A percentile compares a stretch with the other conserved stretches of the same genome.
These are phyloP conservation scores for Antedon mediterranea DNA, from an alignment of 53 echinoderm and acorn worm species.

Conservation along the genomic window DNA sequence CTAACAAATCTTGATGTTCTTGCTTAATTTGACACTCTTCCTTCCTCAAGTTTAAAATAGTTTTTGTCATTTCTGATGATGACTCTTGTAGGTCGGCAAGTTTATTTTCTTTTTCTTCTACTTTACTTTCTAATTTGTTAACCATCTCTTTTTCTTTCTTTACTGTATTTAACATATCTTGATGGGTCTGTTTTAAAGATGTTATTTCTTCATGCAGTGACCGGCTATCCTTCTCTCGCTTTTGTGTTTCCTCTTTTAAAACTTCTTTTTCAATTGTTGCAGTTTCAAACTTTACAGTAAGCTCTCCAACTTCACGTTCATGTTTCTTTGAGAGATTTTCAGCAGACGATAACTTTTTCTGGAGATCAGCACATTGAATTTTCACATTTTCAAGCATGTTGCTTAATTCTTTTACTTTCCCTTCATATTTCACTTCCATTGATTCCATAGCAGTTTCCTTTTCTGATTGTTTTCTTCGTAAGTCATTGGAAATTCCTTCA, in stretches of 20 bases:
- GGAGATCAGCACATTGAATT: slow-evolving; percentile 42
- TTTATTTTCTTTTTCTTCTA: slow-evolving; percentile 42
- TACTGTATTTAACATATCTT: background rate
- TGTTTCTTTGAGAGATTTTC: slow-evolving; percentile 38
- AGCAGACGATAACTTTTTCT: slow-evolving; percentile 40
- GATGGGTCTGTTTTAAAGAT: background rate
- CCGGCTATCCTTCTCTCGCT: slow-evolving; percentile 5
- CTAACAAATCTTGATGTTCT: background rate
- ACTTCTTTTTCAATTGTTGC: slow-evolving; percentile 5
- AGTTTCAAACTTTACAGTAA: slow-evolving; percentile 5
- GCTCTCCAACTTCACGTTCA: slow-evolving; percentile 42
- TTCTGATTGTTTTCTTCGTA: slow-evolving; percentile 53
- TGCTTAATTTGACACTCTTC: slow-evolving; percentile 18
- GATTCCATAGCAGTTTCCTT: slow-evolving; percentile 49
- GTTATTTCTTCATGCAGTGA: background rate
- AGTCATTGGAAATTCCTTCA: slow-evolving; percentile 44
- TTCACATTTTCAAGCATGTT: slow-evolving; percentile 65
- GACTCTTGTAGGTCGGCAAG: slow-evolving; percentile 4
- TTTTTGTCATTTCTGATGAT: slow-evolving; percentile 8
- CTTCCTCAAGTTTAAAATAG: slow-evolving; percentile 4
- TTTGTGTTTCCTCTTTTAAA: slow-evolving; percentile 6
- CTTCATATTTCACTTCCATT: slow-evolving; percentile 37
- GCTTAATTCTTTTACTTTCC: slow-evolving; percentile 44
- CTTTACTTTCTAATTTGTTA: slow-evolving; percentile 9
- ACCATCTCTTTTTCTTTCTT: slow-evolving; percentile 7